Evolutionary conservation across 2,888 invertebrate genomes (phyloP), one percentile per base, ranked within the genome.

Genomic region (Dryomyza anilis): DNA sequence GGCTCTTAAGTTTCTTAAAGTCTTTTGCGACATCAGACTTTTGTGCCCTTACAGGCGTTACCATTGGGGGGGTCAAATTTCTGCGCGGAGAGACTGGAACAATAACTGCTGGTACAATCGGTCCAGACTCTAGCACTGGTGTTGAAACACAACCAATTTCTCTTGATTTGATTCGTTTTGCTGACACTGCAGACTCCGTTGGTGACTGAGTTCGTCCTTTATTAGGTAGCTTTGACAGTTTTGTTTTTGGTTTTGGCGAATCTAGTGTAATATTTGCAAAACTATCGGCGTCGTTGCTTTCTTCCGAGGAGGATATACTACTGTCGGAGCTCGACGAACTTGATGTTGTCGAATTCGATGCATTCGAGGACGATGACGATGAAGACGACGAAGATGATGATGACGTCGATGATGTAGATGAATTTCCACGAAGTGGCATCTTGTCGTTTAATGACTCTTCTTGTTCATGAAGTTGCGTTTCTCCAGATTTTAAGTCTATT

Each of bases 1-100:
- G 70, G 30, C 72, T 79, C 60, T 81, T 79, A 0, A 81, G 73
- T 58, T 79, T 80, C 29, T 80, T 79, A 64, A 81, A 73, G 62
- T 81, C 81, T 50, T 72, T 78, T 48, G 78, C 79, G 3, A 80
- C 80, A 63, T 75, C 75, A 6, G 70, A 61, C 50, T 70, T 69
- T n/a, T 67, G 68, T 4, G 69, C 21, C 60, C 66, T 68, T 7
- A 12, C 10, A 56, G 8, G 12, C 8, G 29, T 14, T 45, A 21
- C 12, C 19, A 10, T 10, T 61, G 50, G 39, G 1, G 53, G 3
- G 53, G 21, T 21, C 19, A 43, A 2, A 2, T 39, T 23, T 10
- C 21, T 30, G 7, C 19, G 19, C 7, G 12, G 6, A 30, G 33
- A 3, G 19, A 10, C 14, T 8, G 23, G 3, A 59, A 12, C 16